phyloP scores from a whole-genome alignment of 2,888 invertebrate genomes.

The Eurois occulta region DNA sequence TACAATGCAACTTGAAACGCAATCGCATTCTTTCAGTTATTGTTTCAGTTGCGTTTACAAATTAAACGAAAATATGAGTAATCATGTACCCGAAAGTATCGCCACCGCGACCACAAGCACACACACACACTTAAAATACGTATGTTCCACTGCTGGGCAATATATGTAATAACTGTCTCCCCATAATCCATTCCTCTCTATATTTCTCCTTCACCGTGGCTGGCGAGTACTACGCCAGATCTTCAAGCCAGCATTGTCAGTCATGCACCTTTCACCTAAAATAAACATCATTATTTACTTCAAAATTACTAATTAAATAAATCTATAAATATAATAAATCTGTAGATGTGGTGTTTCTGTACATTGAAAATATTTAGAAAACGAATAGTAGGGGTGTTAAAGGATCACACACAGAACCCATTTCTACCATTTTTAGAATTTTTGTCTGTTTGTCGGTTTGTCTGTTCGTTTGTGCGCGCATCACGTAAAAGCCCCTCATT shows the following conservation, averaged over 20 bases:
- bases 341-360: too few species aligned
- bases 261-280: background rate
- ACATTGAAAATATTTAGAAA: too few species aligned
- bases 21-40: background rate
- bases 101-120: background rate
- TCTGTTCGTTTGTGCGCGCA: too few species aligned
- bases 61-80: too few species aligned
- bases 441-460: too few species aligned
- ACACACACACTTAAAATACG: background rate
- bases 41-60: too few species aligned
- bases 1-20: background rate
- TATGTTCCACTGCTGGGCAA: background rate
- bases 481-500: too few species aligned
- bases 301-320: background rate
- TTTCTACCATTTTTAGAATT: too few species aligned
- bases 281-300: background rate
- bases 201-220: background rate
- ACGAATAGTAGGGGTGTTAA: too few species aligned
- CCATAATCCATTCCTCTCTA: background rate
- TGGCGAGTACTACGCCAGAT: rapidly evolving
- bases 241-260: background rate
- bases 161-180: background rate
- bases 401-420: too few species aligned
- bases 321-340: too few species aligned
- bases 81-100: background rate